Conservation (phyloP, 53 echinoderm and acorn worm genomes). For the Patiria pectinifera region DNA sequence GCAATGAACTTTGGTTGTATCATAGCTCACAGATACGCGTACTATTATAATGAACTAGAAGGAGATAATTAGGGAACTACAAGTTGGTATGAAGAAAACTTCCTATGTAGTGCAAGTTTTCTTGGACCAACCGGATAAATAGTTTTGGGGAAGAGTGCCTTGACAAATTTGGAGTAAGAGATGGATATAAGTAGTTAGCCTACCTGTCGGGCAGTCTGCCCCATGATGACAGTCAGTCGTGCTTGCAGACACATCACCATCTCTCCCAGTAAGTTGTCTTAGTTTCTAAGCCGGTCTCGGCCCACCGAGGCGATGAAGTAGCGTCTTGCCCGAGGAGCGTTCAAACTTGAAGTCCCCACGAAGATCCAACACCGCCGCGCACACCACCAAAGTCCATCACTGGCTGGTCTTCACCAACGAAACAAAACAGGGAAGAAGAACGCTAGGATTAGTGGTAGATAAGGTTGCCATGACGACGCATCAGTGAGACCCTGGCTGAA, state of each 20-base stretch:
- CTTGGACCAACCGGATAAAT: no score
- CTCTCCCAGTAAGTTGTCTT: neutral
- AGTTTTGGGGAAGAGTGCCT: no score
- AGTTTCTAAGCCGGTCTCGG: neutral
- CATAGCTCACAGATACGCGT: neutral
- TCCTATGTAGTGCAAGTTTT: no score
- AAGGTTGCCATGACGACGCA: conserved; percentile 63
- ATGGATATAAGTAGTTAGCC: neutral
- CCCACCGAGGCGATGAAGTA: neutral
- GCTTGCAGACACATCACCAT: conserved; percentile 29
- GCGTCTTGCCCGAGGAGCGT: neutral
- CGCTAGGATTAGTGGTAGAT: conserved; percentile 40
- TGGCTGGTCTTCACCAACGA: conserved; percentile 32
- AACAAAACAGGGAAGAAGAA: conserved; percentile 37
- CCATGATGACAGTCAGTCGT: conserved; percentile 18
- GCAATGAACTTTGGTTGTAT: conserved; percentile 45
- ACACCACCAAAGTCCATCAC: conserved; percentile 59
- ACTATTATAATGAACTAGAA: neutral
- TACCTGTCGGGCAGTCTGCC: conserved; percentile 52
- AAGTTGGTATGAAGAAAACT: no score
- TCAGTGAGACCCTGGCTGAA: conserved; percentile 38
- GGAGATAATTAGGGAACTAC: neutral
- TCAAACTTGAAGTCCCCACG: neutral
- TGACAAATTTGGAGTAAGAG: no score
- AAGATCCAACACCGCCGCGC: conserved; percentile 34